Evolutionary conservation across 2,797 vertebrate genomes (phyloP), one percentile per base, ranked within the genome.

Genomic region (Enteromius thamalakanensis): DNA sequence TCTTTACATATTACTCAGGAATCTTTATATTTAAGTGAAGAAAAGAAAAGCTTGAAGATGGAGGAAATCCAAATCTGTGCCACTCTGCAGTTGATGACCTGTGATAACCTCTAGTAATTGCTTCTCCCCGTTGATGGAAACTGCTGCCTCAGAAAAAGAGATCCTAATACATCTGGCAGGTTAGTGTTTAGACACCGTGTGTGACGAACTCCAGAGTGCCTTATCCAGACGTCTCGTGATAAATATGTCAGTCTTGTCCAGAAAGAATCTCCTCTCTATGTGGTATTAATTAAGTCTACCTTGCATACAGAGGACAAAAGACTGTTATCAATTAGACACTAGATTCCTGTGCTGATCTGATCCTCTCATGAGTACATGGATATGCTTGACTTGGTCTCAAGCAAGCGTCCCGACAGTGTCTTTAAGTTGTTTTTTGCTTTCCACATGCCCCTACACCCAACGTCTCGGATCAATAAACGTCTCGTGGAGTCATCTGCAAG

Each of bases 91-190:
- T 93, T 90, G 96, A 97, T 99, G 96, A 95, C 96, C 96, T 92
- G 90, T 95, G 97, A 99, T 99, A 99, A 99, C 98, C 97, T 91
- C 92, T 94, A 90, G 93, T 96, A 95, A 96, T 96, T 96, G 95
- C 94, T 95, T 94, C 94, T 93, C 94, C 94, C 91, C 92, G 93
- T 92, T 93, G 87, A 95, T 94, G 94, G 95, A 95, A 95, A 95
- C 92, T 93, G 93, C 94, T 95, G 75, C 75, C 67, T 83, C 67
- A 7, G 64, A 93, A 94, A 94, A 95, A 95, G 65, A 82, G 70
- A 70, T 72, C 78, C 45, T 79, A 76, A 55, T 26, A 79, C 95
- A 95, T 96, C 94, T 97, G 96, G 96, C 95, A 94, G 94, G 89
- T 88, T 93, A 93, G 95, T 95, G 94, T 96, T 96, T 95, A 95